Evolutionary conservation across 2,113 vertebrate genomes (phyloP), one percentile per base, ranked within the genome.

Genomic region (Phaethon lepturus): DNA sequence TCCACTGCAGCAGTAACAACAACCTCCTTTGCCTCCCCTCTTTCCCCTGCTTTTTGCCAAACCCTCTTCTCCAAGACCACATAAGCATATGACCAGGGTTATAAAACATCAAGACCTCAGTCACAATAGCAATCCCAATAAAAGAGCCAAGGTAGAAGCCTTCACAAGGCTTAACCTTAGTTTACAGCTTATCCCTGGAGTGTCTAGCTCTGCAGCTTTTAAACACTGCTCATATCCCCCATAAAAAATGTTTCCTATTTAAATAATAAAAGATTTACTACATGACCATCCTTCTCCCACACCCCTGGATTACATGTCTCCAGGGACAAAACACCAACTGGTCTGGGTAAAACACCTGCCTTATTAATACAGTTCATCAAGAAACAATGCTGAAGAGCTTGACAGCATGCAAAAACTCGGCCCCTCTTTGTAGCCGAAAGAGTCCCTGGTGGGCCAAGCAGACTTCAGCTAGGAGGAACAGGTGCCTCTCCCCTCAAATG

Each of bases 41-140:
- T 67, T 86, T 94, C 16, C 44, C 23, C 69, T 72, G 56, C 35
- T 28, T 29, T 58, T 91, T 0, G 4, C 77, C 68, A 96, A 91
- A 78, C 20, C 7, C 19, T 86, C 25, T 59, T 81, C 56, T 94
- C 58, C 66, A 90, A 96, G 91, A 80, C 63, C 67, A 83, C 55
- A 42, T 80, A 94, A 95, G 93, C 94, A 96, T 96, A 98, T 96
- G 96, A 96, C 91, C 78, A 88, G 47, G 53, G 78, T 73, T 90
- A 89, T 97, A 97, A 98, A 98, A 98, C 96, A 97, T 97, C 96
- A 98, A 98, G 95, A 96, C 84, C 90, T 86, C 74, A 91, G 78
- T 93, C 80, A 53, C 76, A 72, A 72, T 86, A 92, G 88, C 93
- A 80, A 59, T 80, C 86, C 87, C 82, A 97, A 94, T 94, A 97